These are phyloP conservation scores for Calyptommatus sinebrachiatus DNA, from an alignment of 2,113 vertebrate species.

Conservation along the genomic window DNA sequence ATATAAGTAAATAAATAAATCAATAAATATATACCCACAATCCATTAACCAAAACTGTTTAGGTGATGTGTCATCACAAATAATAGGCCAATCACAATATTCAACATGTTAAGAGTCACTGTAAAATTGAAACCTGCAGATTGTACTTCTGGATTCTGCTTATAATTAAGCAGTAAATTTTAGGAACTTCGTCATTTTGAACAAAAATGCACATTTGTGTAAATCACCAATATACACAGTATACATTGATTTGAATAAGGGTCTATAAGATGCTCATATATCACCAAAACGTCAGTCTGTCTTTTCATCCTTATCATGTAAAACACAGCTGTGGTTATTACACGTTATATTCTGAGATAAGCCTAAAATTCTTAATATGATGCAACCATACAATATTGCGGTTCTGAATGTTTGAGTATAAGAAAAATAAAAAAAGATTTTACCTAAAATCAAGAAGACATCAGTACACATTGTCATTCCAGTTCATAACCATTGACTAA, in stretches of 20 bases:
- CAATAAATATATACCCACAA: background rate
- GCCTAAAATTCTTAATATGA: background rate
- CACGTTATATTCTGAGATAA: background rate
- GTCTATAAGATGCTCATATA: background rate
- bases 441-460: background rate
- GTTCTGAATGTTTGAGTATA: background rate
- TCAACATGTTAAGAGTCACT: background rate
- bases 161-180: background rate
- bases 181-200: background rate
- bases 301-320: background rate
- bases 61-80: background rate
- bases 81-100: background rate
- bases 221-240: background rate
- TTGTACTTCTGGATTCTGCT: background rate
- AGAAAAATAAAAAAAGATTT: background rate
- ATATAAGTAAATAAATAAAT: too few relatives aligned
- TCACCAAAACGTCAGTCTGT: background rate
- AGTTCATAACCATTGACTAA: too few relatives aligned
- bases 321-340: background rate
- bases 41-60: accelerated
- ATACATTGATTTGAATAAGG: too few relatives aligned
- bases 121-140: background rate
- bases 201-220: background rate
- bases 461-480: background rate
- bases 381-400: background rate